phyloP scores from a whole-genome alignment of 2,888 invertebrate genomes.

The Melanostoma mellinum region DNA sequence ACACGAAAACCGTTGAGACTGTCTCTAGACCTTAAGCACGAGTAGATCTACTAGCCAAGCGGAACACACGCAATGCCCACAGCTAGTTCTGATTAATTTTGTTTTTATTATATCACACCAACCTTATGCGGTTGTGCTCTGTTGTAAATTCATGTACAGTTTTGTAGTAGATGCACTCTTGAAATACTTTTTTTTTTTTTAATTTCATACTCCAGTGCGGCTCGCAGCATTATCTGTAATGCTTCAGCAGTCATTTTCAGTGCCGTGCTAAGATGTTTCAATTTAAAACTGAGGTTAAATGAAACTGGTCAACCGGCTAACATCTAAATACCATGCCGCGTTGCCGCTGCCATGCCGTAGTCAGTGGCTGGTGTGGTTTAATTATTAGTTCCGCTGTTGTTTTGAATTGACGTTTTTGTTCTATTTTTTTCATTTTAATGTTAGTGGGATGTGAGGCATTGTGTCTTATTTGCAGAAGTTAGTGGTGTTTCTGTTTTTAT shows the following conservation, averaged over 20 bases:
- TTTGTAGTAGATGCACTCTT: constrained; percentile 2
- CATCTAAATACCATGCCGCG: constrained; percentile 20
- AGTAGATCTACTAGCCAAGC: constrained; percentile 36
- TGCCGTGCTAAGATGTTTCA: constrained; percentile 55
- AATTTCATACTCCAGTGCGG: constrained; percentile 65
- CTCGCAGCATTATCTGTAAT: constrained; percentile 28
- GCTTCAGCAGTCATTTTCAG: constrained; percentile 41
- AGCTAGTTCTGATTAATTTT: constrained; percentile 21
- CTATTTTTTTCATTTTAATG: not conserved
- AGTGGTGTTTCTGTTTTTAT: not conserved
- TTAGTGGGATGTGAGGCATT: constrained; percentile 30
- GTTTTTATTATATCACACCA: constrained; percentile 35
- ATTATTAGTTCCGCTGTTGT: constrained; percentile 56
- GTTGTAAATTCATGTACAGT: not conserved
- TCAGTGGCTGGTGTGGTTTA: constrained; percentile 53
- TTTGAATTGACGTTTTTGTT: too few species aligned
- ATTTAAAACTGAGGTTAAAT: constrained; percentile 67
- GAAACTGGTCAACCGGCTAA: constrained; percentile 65
- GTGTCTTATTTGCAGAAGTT: constrained; percentile 8
- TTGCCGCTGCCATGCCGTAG: constrained; percentile 5
- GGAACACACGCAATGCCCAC: constrained; percentile 58
- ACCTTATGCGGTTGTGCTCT: not conserved
- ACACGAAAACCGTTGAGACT: not conserved
- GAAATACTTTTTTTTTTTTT: constrained; percentile 61
- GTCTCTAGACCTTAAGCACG: constrained; percentile 27